Evolutionary conservation across 1,140 invertebrate species (phyloP), one percentile per base, ranked within the genome.

Genomic region (Microplitis demolitor): DNA sequence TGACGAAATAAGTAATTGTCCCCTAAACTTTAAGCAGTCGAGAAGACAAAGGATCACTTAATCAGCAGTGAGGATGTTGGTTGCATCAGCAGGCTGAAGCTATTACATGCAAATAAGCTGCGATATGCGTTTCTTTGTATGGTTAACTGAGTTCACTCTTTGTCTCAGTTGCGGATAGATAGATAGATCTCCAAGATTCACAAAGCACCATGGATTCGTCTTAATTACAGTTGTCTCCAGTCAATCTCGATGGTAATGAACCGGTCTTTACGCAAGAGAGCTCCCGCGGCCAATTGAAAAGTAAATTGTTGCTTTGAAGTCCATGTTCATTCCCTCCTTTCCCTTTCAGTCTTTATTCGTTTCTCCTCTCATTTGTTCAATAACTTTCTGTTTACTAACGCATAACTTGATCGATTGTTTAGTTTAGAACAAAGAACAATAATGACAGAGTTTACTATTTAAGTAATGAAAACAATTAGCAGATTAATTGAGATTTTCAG

Each of bases 181-280:
- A 6, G 6, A 69, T 71, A 75, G 74, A 78, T 78, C 67, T 71
- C 73, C 76, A 54, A 79, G 78, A 83, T 31, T 79, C 79, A 82
- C 83, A 87, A 86, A 87, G 85, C 83, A 6, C 75, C 73, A 62
- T 77, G 80, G 78, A 73, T 81, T 83, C 82, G 78, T 86, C 85
- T 86, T 86, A 84, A 87, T 87, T 86, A 86, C 84, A 85, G 79
- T 86, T 86, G 84, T 85, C 85, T 85, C 80, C 81, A 86, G 83
- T 86, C 85, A 87, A 87, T 86, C 84, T 87, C 83, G 79, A 87
- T 87, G 85, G 82, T 85, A 87, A 86, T 87, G 84, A 86, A 83
- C 77, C 77, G 73, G 77, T 77, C 78, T 75, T 76, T 73, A 74
- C 68, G 68, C 66, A 45, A 24, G 13, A 67, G 66, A 8, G 9